Percentiles rank a stretch among this genome's conserved stretches.
Evolutionary conservation across 1,140 invertebrate genomes (phyloP).

Genomic region (Potamilus streckersoni): DNA sequence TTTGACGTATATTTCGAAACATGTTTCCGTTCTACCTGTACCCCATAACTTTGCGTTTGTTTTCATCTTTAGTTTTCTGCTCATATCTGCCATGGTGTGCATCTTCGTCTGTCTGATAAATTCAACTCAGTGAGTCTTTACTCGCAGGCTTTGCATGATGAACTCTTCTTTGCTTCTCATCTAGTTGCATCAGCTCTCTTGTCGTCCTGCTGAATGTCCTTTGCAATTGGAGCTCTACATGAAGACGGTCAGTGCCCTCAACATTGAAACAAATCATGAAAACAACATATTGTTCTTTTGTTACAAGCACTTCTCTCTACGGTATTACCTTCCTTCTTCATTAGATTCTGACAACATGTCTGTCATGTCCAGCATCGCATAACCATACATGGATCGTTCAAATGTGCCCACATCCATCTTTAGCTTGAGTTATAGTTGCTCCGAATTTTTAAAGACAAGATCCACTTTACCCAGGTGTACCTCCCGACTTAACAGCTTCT

Average conservation of each 20-base stretch:
- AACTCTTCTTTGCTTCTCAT: conserved; percentile 14
- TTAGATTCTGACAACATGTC: conserved; percentile 16
- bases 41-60: conserved; percentile 2
- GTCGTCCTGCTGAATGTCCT: conserved; percentile 12
- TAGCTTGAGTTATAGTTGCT: conserved; percentile 26
- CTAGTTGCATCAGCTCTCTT: conserved; percentile 3
- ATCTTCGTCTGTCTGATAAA: conserved; percentile 26
- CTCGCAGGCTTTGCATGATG: conserved; percentile 24
- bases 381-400: conserved; percentile 25
- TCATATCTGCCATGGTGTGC: conserved; percentile 29
- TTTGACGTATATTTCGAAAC: conserved; percentile 20
- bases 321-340: conserved; percentile 8
- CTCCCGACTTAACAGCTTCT: conserved; percentile 9
- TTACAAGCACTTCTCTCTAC: conserved; percentile 27
- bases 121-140: conserved; percentile 35
- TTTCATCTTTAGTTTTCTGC: conserved; percentile 18
- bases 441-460: conserved; percentile 9
- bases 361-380: conserved; percentile 16
- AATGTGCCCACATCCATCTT: conserved; percentile 30
- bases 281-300: conserved; percentile 24
- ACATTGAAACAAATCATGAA: conserved; percentile 27
- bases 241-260: conserved; percentile 22
- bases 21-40: conserved; percentile 21
- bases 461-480: background rate
- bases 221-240: conserved; percentile 15